Conservation (phyloP, 2,797 vertebrate species). For the Scarus forsteni region DNA sequence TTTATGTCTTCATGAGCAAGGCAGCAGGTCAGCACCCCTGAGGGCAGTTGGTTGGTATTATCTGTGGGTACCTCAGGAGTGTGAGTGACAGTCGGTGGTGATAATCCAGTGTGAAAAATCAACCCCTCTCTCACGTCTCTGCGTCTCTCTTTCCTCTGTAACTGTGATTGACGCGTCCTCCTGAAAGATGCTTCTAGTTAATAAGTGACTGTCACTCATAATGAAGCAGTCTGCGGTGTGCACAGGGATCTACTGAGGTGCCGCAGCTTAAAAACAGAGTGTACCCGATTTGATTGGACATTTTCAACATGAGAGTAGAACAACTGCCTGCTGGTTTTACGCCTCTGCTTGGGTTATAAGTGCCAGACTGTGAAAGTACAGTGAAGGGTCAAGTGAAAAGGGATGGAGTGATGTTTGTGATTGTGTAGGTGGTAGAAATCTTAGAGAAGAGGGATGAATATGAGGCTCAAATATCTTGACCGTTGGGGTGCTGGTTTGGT, state of each 20-base stretch:
- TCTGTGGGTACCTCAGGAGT: conserved; percentile 15
- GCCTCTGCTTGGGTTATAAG: too few species aligned
- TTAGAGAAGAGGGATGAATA: too few species aligned
- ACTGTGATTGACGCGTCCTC: conserved; percentile 53
- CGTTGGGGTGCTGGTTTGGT: too few species aligned
- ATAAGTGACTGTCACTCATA: conserved; percentile 56
- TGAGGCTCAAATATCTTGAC: too few species aligned
- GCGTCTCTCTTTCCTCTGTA: conserved; percentile 21
- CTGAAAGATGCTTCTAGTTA: conserved; percentile 55
- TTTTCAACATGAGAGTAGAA: conserved; percentile 14
- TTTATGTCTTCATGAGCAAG: conserved; percentile 51
- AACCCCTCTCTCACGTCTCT: conserved; percentile 36
- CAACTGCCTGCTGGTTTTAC: too few species aligned
- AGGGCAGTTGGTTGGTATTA: conserved; percentile 46
- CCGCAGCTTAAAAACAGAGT: conserved; percentile 33
- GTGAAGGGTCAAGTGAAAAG: too few species aligned
- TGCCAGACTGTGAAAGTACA: too few species aligned
- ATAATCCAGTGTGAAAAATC: conserved; percentile 42
- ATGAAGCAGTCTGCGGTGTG: conserved; percentile 42
- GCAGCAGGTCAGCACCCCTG: conserved; percentile 36
- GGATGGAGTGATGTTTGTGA: too few species aligned
- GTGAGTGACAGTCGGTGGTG: conserved; percentile 46
- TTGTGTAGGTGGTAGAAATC: too few species aligned
- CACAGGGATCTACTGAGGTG: conserved; percentile 33
- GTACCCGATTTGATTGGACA: conserved; percentile 49